These are phyloP conservation scores for Ophioninae sp. DNA, from an alignment of 2,888 invertebrate species.

Conservation along the genomic window DNA sequence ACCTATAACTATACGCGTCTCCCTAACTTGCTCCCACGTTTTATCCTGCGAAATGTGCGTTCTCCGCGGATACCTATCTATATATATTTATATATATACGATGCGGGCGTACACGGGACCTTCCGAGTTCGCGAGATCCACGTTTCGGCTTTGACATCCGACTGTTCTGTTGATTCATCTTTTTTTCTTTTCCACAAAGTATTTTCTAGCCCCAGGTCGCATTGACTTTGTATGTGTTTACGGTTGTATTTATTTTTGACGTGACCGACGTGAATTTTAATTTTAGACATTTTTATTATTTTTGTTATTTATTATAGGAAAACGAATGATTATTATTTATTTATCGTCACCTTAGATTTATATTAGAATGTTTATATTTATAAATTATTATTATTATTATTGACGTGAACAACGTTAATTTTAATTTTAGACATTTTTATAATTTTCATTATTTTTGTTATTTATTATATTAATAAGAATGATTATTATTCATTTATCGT, in stretches of 20 bases:
- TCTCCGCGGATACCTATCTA: neutral
- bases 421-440: too few relatives aligned
- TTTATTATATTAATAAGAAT: too few relatives aligned
- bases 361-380: too few relatives aligned
- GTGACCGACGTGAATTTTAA: neutral
- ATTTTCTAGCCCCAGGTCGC: neutral
- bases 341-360: too few relatives aligned
- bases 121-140: neutral
- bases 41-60: constrained; percentile 66
- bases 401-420: too few relatives aligned
- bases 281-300: neutral
- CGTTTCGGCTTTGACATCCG: neutral
- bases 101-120: neutral
- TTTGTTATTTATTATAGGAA: neutral
- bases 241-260: neutral
- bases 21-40: constrained; percentile 69
- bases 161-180: neutral
- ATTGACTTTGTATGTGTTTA: neutral
- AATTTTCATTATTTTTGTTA: too few relatives aligned
- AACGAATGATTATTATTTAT: too few relatives aligned
- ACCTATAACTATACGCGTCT: constrained; percentile 64
- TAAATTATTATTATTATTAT: neutral
- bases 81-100: neutral
- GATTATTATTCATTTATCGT: too few relatives aligned
- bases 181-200: neutral